Base-by-base conservation (phyloP, 2,113 vertebrate genomes). In the Mus musculus region DNA sequence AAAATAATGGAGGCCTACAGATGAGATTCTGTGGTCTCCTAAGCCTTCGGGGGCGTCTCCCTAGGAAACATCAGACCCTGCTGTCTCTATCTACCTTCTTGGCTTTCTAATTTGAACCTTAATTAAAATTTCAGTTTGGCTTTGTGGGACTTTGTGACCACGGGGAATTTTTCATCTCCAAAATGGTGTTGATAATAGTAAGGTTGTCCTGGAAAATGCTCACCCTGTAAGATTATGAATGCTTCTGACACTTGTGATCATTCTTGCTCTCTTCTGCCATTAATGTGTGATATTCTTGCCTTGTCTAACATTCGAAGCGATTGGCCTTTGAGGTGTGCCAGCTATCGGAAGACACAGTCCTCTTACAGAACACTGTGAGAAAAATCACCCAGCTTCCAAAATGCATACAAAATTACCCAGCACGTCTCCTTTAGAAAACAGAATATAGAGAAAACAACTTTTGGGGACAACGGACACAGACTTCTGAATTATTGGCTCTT, bases 401-500 rank as follows among this genome's bases (percentile, higher is more conserved):
- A 72, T 49, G 71, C 30, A 28, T 69, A 11, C 24, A 42, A 36
- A 75, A 59, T 88, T 46, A 78, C 16, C 65, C 77, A 72, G 56
- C 33, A 77, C 39, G 59, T 67, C 61, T 88, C 22, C 26, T 89
- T 91, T 63, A 56, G 76, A 91, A 88, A 61, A 49, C 42, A 4
- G 67, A 88, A 63, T 7, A 3, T 22, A 71, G 56, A 36, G 20
- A 96, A 87, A 73, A 59, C 59, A 56, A 28, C 7, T 12, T 71
- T 36, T 71, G 11, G 73, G 59, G 63, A 88, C 42, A 76, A 63
- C 24, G 36, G 36, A 67, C 84, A 49, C 14, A 56, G 49, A 69
- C 91, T 93, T 91, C 33, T 71, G 89, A 96, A 93, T 63, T 42
- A 67, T n/a, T 22, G 77, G 72, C 16, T 94, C 97, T 93, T 71